phyloP scores from a whole-genome alignment of 2,888 invertebrate genomes.

The Agonopterix alstromeriana region DNA sequence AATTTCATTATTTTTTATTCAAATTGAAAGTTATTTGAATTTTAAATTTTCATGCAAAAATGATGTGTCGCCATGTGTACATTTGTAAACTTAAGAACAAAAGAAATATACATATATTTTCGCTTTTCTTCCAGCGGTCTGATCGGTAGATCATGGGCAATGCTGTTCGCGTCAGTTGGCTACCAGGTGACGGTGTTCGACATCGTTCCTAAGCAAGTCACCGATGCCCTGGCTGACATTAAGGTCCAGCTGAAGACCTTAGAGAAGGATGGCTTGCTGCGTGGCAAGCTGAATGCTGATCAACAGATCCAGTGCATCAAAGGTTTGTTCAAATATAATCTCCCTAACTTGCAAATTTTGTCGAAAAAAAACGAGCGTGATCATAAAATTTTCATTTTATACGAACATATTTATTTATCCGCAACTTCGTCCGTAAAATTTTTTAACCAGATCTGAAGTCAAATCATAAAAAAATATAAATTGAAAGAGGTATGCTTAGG shows the following conservation, averaged over 20 bases:
- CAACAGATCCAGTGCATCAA: constrained; percentile 87
- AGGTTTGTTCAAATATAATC: constrained; percentile 57
- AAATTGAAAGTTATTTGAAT: too few relatives aligned
- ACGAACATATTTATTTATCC: too few relatives aligned
- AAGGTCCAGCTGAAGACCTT: constrained; percentile 82
- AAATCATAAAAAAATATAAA: too few relatives aligned
- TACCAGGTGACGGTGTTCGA: constrained; percentile 94
- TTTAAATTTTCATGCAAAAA: too few relatives aligned
- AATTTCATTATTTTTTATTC: too few relatives aligned
- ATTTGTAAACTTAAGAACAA: background rate
- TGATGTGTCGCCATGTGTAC: too few relatives aligned
- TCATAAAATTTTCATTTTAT: too few relatives aligned
- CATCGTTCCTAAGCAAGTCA: constrained; percentile 84
- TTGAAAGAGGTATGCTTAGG: too few relatives aligned
- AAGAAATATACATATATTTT: background rate
- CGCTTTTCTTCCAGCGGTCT: constrained; percentile 85
- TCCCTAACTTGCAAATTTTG: too few relatives aligned
- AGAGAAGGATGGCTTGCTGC: constrained; percentile 82
- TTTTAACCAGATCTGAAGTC: too few relatives aligned
- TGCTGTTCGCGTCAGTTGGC: constrained; percentile 95
- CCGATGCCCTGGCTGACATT: constrained; percentile 85
- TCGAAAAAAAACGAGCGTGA: too few relatives aligned
- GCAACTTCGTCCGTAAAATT: too few relatives aligned
- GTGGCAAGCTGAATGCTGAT: constrained; percentile 84
- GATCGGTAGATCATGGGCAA: constrained; percentile 97